A percentile compares a stretch with the other conserved stretches of the same genome.
Conservation (phyloP, 1,140 invertebrate genomes). For the Adelges cooleyi region DNA sequence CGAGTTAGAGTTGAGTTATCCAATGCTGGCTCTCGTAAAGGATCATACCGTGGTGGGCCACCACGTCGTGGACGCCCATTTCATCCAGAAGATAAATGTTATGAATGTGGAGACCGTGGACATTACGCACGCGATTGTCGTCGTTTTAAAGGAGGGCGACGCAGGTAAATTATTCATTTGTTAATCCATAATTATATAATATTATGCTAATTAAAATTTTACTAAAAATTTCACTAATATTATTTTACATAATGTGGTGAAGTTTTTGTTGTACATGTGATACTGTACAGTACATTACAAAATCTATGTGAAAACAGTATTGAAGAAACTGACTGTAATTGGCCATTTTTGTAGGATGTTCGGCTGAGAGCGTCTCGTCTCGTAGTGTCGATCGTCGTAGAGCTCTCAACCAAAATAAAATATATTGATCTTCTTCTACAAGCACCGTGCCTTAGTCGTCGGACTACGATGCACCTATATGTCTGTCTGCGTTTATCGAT, state of each 20-base stretch:
- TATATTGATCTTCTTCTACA: slow-evolving; percentile 29
- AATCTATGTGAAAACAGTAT: slow-evolving; percentile 12
- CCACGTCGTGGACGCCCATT: slow-evolving; percentile 50
- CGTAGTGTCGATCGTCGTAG: slow-evolving; percentile 37
- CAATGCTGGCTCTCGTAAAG: slow-evolving; percentile 59
- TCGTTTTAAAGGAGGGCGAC: slow-evolving; percentile 44
- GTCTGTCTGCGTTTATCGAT: slow-evolving; percentile 12
- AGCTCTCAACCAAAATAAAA: slow-evolving; percentile 30
- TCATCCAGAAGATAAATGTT: slow-evolving; percentile 75
- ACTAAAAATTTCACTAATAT: slow-evolving; percentile 36
- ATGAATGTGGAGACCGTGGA: slow-evolving; percentile 81
- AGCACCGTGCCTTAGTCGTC: slow-evolving; percentile 12
- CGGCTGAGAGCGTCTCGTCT: slow-evolving; percentile 37
- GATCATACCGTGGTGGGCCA: slow-evolving; percentile 48
- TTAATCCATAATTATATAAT: not conserved
- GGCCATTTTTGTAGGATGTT: slow-evolving; percentile 46
- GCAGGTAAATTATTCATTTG: slow-evolving; percentile 32
- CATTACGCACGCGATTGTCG: slow-evolving; percentile 85
- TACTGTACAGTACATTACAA: no score
- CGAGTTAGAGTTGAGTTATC: slow-evolving; percentile 85
- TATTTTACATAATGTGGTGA: slow-evolving; percentile 30
- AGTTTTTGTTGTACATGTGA: slow-evolving; percentile 17
- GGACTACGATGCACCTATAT: slow-evolving; percentile 11
- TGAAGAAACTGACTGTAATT: slow-evolving; percentile 40
- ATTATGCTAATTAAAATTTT: slow-evolving; percentile 40